A percentile compares a stretch with the other conserved stretches of the same genome.
These are phyloP conservation scores for Drosophila phalerata DNA, from an alignment of 2,888 invertebrate species.

Conservation along the genomic window DNA sequence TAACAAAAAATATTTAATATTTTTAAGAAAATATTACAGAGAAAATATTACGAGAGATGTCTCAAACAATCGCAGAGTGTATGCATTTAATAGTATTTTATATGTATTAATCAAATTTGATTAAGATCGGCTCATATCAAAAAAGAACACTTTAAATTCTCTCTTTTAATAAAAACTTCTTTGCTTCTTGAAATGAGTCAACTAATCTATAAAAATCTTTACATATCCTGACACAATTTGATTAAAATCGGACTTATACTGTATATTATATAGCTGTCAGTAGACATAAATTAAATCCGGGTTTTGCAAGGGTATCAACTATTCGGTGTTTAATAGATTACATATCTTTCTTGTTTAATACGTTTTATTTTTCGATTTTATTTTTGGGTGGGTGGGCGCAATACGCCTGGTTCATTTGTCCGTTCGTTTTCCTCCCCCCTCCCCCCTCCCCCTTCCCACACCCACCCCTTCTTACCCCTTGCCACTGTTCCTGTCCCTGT, in stretches of 20 bases:
- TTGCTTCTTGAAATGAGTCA: no score
- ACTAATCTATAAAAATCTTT: no score
- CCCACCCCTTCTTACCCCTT: not conserved
- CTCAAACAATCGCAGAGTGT: not conserved
- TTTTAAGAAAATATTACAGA: no score
- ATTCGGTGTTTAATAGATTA: not conserved
- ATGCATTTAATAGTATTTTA: not conserved
- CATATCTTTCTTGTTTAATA: not conserved
- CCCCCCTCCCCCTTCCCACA: no score
- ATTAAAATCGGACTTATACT: no score
- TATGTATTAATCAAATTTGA: not conserved
- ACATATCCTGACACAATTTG: no score
- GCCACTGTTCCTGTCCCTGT: not conserved
- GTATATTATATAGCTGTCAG: no score
- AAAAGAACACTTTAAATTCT: no score
- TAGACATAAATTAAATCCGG: not conserved
- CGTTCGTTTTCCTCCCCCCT: not conserved
- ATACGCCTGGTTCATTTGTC: slow-evolving; percentile 21
- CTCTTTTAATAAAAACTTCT: no score
- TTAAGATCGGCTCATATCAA: no score
- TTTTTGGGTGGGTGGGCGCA: slow-evolving; percentile 57
- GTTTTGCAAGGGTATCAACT: not conserved
- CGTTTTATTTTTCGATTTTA: not conserved
- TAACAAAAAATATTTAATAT: no score
- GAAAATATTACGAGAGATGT: not conserved